A percentile compares a stretch with the other conserved stretches of the same genome.
Conservation (phyloP, 2,797 vertebrate genomes). For the Allobates femoralis region DNA sequence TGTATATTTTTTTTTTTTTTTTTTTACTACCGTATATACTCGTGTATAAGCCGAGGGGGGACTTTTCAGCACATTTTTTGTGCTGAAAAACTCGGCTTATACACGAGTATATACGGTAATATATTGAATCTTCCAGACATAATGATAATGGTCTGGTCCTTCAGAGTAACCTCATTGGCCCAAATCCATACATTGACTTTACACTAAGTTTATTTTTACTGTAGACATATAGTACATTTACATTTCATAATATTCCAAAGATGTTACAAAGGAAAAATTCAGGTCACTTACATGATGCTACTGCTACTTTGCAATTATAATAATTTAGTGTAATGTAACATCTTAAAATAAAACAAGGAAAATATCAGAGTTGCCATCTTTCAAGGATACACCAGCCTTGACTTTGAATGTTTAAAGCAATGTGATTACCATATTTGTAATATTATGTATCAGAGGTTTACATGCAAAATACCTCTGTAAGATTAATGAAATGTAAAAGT, state of each 20-base stretch:
- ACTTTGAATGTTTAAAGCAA: neutral
- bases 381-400: neutral
- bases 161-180: neutral
- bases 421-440: neutral
- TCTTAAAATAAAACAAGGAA: neutral
- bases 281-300: neutral
- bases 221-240: neutral
- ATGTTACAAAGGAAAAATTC: neutral
- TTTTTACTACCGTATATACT: no score
- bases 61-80: no score
- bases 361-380: neutral
- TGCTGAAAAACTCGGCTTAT: no score
- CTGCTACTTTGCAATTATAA: no score
- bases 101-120: no score
- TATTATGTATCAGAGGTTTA: neutral
- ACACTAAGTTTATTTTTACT: constrained; percentile 9
- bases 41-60: no score
- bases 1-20: no score
- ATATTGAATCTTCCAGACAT: neutral
- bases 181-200: constrained; percentile 10
- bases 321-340: neutral
- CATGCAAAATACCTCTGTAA: neutral
- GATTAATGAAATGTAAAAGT: neutral
- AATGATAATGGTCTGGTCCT: neutral
- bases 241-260: neutral